Base-by-base conservation (phyloP, 2,113 vertebrate genomes). In the Notiomystis cincta region DNA sequence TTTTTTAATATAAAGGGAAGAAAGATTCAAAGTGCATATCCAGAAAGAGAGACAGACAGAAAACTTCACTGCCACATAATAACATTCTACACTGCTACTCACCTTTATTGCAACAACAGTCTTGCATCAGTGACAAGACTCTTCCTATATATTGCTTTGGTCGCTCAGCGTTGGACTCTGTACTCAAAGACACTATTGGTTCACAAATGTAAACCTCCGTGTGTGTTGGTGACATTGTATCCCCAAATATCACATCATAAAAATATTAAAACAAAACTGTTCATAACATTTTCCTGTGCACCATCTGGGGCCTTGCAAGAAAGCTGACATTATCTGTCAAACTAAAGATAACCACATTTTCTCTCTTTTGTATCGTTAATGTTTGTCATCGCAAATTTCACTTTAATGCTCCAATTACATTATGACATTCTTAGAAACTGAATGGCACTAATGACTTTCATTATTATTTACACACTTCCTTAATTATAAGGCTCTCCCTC, bases 391-490 rank as follows among this genome's bases (percentile, higher is more conserved):
- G 66, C 97, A 97, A 97, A 98, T 98, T 98, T 97, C 95, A 89
- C 95, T 98, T 97, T 97, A 98, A 97, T 98, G 97, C 96, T 96
- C 97, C 98, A 98, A 97, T 98, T 98, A 97, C 97, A 96, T 98
- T 97, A 97, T 98, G 97, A 97, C 98, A 97, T 97, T 97, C 97
- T 97, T 97, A 96, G 95, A 97, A 95, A 97, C 95, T 86, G 60
- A 98, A 98, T 98, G 97, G 96, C 96, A 98, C 97, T 98, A 98
- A 98, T 98, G 97, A 98, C 97, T 98, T 98, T 96, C 98, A 98
- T 98, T 97, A 98, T 98, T 98, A 98, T 98, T 98, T 98, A 98
- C 98, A 97, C 97, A 97, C 97, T 97, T 98, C 91, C 97, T 97
- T 98, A 98, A 98, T 98, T 98, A 98, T 97, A 98, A 97, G 98